A percentile compares a stretch with the other conserved stretches of the same genome.
Conservation (phyloP, 30 jellyfish, hydroid and myxozoan species). For the Chironex yamaguchii region DNA sequence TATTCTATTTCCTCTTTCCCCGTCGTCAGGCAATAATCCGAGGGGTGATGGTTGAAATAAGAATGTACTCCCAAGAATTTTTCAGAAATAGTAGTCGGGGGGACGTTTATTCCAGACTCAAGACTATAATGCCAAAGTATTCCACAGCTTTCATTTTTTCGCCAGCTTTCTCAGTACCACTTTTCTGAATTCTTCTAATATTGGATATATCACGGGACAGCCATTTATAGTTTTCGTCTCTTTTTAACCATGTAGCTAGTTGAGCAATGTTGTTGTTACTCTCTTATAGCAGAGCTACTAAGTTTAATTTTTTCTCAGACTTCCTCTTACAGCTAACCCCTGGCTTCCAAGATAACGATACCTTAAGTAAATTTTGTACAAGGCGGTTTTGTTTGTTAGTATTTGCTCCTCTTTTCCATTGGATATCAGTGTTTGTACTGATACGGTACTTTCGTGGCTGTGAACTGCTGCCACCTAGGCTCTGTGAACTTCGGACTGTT, state of each 20-base stretch:
- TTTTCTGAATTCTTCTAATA: conserved; percentile 43
- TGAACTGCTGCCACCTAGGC: conserved; percentile 4
- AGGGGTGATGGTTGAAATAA: no score
- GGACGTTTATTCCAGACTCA: no score
- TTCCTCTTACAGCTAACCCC: conserved; percentile 19
- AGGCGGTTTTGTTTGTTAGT: conserved; percentile 19
- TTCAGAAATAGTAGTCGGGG: no score
- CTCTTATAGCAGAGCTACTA: conserved; percentile 49
- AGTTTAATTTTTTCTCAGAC: conserved; percentile 17
- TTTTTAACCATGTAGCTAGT: conserved; percentile 57
- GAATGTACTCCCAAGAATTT: no score
- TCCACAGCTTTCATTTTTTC: conserved; percentile 55
- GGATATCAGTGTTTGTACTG: conserved; percentile 12
- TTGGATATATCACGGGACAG: conserved; percentile 45
- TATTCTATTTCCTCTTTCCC: no score
- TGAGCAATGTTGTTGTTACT: conserved; percentile 17
- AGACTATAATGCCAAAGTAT: conserved; percentile 35
- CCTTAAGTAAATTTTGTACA: background rate
- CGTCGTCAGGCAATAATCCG: no score
- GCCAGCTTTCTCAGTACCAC: conserved; percentile 46
- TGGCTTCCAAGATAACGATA: background rate
- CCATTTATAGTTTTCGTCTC: conserved; percentile 54
- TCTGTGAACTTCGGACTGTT: conserved; percentile 38
- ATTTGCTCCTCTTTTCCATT: conserved; percentile 15
- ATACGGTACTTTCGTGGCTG: conserved; percentile 20